Evolutionary conservation across 2,113 vertebrate species (phyloP), one percentile per base, ranked within the genome.

Genomic region (Chamaetylas fuelleborni): DNA sequence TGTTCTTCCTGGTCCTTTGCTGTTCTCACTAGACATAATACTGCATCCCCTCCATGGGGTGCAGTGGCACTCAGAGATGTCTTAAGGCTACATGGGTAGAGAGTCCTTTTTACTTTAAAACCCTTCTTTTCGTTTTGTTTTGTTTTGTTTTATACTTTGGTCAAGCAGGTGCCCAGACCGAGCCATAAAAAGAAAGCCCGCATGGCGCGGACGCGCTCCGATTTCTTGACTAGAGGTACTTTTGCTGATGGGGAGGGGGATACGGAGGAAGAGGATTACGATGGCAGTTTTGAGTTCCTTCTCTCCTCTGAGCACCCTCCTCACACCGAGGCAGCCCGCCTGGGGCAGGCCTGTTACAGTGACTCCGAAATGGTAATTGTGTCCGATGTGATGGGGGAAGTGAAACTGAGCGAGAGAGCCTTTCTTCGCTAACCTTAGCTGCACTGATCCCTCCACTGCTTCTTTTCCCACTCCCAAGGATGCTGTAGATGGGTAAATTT

Each of bases 321-420:
- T 97, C 98, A 98, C 89, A 97, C 98, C 91, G 98, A 98, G 97
- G 98, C 98, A 95, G 97, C 97, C 96, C 97, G 97, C 95, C 97
- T 98, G 96, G 98, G 98, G 95, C 98, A 98, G 98, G 98, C 99
- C 97, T 99, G 98, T 99, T 99, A 99, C 98, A 99, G 99, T 99
- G 99, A 99, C 99, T 99, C 99, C 72, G 99, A 99, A 98, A 99
- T 99, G 99, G 99, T 99, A 99, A 99, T 98, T 98, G 98, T 98
- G 97, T 92, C 96, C 57, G 45, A 1, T 2, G 29, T 77, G 73
- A 82, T 76, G 97, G 90, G 88, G 90, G 43, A 83, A 61, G 40
- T 43, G n/a, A 79, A 70, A 77, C 16, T 10, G 80, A 95, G 84
- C 86, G 81, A 96, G 94, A 34, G 62, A 96, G 77, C 97, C 91